phyloP scores from a whole-genome alignment of 1,140 invertebrate genomes.

The Drosophila elegans region DNA sequence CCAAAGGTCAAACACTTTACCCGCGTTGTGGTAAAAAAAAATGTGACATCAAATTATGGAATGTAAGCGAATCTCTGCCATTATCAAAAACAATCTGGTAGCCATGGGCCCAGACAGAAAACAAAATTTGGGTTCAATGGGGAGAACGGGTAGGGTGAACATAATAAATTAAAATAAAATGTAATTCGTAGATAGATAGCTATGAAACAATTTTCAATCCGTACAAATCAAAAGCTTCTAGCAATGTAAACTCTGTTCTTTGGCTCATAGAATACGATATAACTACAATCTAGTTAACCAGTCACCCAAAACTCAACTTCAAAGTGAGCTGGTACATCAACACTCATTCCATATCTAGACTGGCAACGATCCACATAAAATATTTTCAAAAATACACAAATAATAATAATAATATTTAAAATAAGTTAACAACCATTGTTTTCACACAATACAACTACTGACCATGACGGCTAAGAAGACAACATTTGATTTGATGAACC shows the following conservation, averaged over 20 bases:
- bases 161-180: not conserved
- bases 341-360: not conserved
- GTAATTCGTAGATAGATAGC: not conserved
- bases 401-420: not conserved
- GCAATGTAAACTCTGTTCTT: too few relatives aligned
- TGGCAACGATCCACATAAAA: not conserved
- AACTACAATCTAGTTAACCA: not conserved
- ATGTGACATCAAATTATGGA: constrained; percentile 73
- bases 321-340: too few relatives aligned
- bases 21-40: constrained; percentile 41
- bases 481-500: constrained; percentile 17
- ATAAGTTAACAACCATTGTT: not conserved
- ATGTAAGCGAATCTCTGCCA: constrained; percentile 23
- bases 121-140: not conserved
- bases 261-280: not conserved
- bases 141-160: not conserved
- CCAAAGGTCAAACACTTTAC: constrained; percentile 67
- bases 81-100: constrained; percentile 14
- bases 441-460: not conserved
- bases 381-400: not conserved
- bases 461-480: not conserved
- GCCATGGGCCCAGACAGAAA: not conserved
- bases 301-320: not conserved
- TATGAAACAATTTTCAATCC: not conserved
- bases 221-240: too few relatives aligned